Conservation (phyloP, 2,888 invertebrate genomes). For the Pyrgus malvae region DNA sequence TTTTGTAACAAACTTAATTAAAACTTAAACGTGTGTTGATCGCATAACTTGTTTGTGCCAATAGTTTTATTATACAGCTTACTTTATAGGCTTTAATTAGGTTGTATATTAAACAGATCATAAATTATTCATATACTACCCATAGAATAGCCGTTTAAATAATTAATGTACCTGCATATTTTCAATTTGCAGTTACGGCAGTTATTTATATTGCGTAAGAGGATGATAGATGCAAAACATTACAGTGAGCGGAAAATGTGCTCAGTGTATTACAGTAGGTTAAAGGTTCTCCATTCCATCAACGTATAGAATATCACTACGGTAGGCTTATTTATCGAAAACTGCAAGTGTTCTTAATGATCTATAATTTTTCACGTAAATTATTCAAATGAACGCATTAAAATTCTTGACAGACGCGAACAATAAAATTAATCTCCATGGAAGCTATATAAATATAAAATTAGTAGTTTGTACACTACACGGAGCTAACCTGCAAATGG, state of each 20-base stretch:
- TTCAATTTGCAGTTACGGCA: constrained; percentile 13
- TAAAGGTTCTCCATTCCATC: constrained; percentile 10
- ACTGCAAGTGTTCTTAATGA: not conserved
- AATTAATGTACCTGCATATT: not conserved
- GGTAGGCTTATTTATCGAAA: constrained; percentile 1
- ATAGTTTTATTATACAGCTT: constrained; percentile 4
- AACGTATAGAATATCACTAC: too few relatives aligned
- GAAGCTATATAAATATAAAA: not conserved
- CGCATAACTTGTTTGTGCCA: constrained; percentile 48
- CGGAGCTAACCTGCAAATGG: constrained; percentile 53
- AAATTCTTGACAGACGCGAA: not conserved
- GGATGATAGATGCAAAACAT: constrained; percentile 20
- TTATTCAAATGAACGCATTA: not conserved
- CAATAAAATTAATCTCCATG: not conserved
- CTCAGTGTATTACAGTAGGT: constrained; percentile 11
- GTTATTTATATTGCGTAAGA: constrained; percentile 17
- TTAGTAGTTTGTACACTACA: constrained; percentile 30
- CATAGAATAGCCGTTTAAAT: not conserved
- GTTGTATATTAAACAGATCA: not conserved
- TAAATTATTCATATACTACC: constrained; percentile 11
- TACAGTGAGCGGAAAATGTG: constrained; percentile 9
- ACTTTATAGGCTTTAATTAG: constrained; percentile 1
- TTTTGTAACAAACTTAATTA: constrained; percentile 71
- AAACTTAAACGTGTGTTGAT: constrained; percentile 64
- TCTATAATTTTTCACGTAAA: not conserved